Evolutionary conservation across 2,113 vertebrate genomes (phyloP).

Genomic region (Puma concolor): DNA sequence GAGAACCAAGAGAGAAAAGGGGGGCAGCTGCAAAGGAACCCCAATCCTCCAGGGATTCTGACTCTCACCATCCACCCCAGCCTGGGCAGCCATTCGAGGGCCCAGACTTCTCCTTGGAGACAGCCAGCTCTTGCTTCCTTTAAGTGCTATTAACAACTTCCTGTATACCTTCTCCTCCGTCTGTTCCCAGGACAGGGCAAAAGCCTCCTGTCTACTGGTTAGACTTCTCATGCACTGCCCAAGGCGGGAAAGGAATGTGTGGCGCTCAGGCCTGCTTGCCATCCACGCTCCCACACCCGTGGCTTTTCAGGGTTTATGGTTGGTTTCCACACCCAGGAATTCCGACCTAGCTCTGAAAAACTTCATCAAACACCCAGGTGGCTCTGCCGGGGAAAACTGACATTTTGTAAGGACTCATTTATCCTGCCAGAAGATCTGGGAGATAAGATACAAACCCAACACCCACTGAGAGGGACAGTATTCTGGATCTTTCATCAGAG

Average conservation of each 20-base stretch:
- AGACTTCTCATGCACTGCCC: too few species aligned
- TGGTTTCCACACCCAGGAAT: not conserved
- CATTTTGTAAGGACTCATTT: not conserved
- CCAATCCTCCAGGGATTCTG: not conserved
- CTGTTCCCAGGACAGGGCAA: not conserved
- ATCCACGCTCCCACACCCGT: not conserved
- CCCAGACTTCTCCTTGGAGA: not conserved
- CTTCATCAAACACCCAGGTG: not conserved
- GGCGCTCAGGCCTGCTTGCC: not conserved
- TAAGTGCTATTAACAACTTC: not conserved
- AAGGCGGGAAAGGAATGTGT: not conserved
- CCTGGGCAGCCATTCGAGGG: not conserved
- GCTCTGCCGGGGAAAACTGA: constrained; percentile 1
- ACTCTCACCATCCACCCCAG: too few species aligned
- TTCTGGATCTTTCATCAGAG: not conserved
- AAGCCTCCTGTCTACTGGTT: not conserved
- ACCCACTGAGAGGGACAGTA: not conserved
- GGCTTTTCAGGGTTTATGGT: not conserved
- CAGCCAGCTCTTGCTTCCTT: not conserved
- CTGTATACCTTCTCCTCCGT: not conserved
- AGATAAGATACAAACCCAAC: not conserved
- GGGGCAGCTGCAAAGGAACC: not conserved
- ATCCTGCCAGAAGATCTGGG: not conserved
- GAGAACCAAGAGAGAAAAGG: not conserved
- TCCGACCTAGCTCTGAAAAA: not conserved